Base-by-base conservation (phyloP, 2,888 invertebrate genomes). In the Eutolmus rufibarbis region DNA sequence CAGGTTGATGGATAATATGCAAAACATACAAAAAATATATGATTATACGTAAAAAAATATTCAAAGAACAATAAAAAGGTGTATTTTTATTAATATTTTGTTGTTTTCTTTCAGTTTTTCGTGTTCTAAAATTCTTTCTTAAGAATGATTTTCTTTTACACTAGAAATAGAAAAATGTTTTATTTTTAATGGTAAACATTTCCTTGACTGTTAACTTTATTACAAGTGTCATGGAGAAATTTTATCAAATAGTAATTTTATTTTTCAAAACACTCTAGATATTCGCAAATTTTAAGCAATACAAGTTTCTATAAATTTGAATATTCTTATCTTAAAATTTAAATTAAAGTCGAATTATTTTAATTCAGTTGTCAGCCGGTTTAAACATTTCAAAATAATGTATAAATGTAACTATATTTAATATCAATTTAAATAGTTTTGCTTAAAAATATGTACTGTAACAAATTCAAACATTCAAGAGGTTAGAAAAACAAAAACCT, bases 21-120 rank as follows among this genome's bases (percentile, higher is more conserved):
- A 74, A 74, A 85, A 85, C 23, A 43, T 85, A 85, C 84, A 84
- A 84, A 84, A 84, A 84, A 84, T 85, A 74, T 85, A 85, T 46
- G 28, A 74, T 84, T 74, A 74, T 74, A 85, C 28, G 85, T 85
- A 74, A 84, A 85, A 85, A 85, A 74, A 85, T 85, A 85, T 85
- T 85, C 34, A 74, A 85, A 74, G 40, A 74, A 74, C 46, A 74
- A 40, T 85, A 43, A 66, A 34, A 57, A 28, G 23, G 12, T 66
- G 23, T 40, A 40, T 9, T 66, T 23, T 66, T 57, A 43, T 28
- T 66, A n/a, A 37, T 77, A 23, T 77, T 77, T 37, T 77, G 9
- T 77, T 4, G 28, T 46, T 5, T 79, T 46, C 0, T 28, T 79
- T 76, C 2, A 34, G 19, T 76, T 76, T 76, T 34, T 34, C 34